These are phyloP conservation scores for Dryobotodes eremita DNA, from an alignment of 2,888 invertebrate species.

Conservation along the genomic window DNA sequence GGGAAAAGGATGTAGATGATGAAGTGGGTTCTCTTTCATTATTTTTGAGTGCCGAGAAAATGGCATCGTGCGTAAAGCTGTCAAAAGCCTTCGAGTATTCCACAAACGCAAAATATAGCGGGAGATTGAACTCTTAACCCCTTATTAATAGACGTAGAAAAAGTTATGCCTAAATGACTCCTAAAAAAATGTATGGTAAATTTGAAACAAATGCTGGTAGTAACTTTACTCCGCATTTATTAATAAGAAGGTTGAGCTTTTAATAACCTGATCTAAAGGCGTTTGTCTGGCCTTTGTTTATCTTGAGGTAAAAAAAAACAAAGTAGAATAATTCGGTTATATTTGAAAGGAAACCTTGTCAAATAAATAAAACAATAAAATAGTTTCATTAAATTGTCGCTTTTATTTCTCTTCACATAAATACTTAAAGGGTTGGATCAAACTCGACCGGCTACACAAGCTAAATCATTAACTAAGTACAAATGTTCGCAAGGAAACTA, in stretches of 20 bases:
- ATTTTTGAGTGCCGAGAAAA: background rate
- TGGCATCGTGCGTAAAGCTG: background rate
- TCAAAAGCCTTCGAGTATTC: background rate
- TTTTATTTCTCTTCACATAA: constrained; percentile 88
- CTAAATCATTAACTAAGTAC: constrained; percentile 83
- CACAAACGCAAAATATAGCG: background rate
- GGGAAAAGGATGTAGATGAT: no score
- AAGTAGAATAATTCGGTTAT: background rate
- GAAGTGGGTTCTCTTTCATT: no score
- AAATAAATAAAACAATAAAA: constrained; percentile 75
- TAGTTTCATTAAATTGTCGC: constrained; percentile 83
- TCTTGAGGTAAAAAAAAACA: background rate
- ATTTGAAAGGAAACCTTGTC: background rate
- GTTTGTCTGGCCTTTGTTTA: background rate
- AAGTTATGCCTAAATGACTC: background rate
- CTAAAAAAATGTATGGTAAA: background rate
- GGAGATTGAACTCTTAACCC: background rate
- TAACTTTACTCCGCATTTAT: background rate
- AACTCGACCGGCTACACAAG: constrained; percentile 79
- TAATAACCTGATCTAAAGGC: background rate
- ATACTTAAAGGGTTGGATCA: constrained; percentile 84
- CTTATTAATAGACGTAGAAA: background rate
- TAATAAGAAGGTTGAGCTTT: no score
- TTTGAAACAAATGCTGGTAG: background rate
- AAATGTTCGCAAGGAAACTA: constrained; percentile 79